Percentiles rank a stretch among this genome's conserved stretches.
These are phyloP conservation scores for Phortica okadai DNA, from an alignment of 2,888 invertebrate species.

Conservation along the genomic window DNA sequence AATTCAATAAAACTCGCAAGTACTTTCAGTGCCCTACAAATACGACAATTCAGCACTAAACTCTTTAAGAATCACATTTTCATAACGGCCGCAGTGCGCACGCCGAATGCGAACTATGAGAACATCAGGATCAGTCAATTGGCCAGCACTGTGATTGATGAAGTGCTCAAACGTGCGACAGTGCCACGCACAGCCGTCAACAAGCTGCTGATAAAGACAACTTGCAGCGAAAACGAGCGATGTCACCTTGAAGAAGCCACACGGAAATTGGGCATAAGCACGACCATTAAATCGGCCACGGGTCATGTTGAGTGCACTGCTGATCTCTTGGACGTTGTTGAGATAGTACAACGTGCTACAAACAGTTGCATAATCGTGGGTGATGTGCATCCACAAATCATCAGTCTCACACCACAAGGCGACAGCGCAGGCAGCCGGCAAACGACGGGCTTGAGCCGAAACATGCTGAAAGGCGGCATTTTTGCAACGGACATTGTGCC, in stretches of 20 bases:
- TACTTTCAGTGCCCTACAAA: neutral
- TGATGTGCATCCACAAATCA: conserved; percentile 45
- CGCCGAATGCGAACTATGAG: conserved; percentile 95
- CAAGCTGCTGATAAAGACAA: conserved; percentile 90
- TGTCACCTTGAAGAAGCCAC: conserved; percentile 93
- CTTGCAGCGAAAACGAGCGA: conserved; percentile 90
- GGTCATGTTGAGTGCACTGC: conserved; percentile 45
- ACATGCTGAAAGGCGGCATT: conserved; percentile 26
- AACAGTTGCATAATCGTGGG: conserved; percentile 52
- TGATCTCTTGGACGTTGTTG: conserved; percentile 46
- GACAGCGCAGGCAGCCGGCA: conserved; percentile 97
- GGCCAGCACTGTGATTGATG: conserved; percentile 90
- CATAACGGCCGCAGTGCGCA: conserved; percentile 93
- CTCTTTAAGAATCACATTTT: conserved; percentile 85
- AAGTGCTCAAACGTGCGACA: conserved; percentile 86
- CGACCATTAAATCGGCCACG: conserved; percentile 87
- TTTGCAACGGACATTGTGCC: neutral
- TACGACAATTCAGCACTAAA: neutral
- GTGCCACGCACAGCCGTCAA: conserved; percentile 89
- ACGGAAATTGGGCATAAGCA: conserved; percentile 89
- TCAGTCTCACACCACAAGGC: conserved; percentile 82
- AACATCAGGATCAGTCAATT: conserved; percentile 89
- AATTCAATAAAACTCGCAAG: no score
- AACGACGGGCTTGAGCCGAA: conserved; percentile 79
- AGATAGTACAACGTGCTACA: conserved; percentile 40